Evolutionary conservation across 2,113 vertebrate genomes (phyloP), one percentile per base, ranked within the genome.

Genomic region (Aphyosemion australe): DNA sequence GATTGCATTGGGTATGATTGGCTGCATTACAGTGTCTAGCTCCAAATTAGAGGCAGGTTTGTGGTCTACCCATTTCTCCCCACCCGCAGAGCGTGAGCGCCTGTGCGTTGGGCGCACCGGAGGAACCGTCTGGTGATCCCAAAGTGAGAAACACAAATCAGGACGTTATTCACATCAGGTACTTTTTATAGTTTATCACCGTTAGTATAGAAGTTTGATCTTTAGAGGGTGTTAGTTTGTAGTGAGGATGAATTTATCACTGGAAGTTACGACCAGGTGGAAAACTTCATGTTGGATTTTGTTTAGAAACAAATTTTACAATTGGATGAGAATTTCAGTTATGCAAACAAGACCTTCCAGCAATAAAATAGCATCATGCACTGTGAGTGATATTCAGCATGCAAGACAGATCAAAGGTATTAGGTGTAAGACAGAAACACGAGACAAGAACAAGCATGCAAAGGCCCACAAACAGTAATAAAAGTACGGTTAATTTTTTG

Each of bases 1-100:
- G 94, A 98, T 94, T 89, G 97, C 89, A 4, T 95, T 91, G 61
- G 95, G 94, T 79, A 99, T 86, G 15, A 93, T 94, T 32, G 97
- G 96, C 93, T 98, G 96, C 95, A 99, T 92, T 86, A 99, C 92
- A 12, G 96, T 98, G 37, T 94, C 96, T 63, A 95, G 94, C 45
- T 96, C 95, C 89, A 98, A 85, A 51, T 95, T 95, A 82, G 90
- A 92, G 14, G 92, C 5, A 0, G 97, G 97, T 72, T 95, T 97
- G 87, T 99, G 97, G 90, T 97, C 97, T 73, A 98, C 96, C 97
- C 97, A 98, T 87, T 95, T 92, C 89, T 97, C 95, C 72, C 87
- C 92, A 84, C 95, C 95, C 4, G 95, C 95, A 3, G 96, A 98
- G 82, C 93, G 94, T 0, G 96, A 99, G 43, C 95, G 94, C 63